A percentile compares a stretch with the other conserved stretches of the same genome.
phyloP scores from a whole-genome alignment of 2,113 vertebrate species.

The Theristicus caerulescens region DNA sequence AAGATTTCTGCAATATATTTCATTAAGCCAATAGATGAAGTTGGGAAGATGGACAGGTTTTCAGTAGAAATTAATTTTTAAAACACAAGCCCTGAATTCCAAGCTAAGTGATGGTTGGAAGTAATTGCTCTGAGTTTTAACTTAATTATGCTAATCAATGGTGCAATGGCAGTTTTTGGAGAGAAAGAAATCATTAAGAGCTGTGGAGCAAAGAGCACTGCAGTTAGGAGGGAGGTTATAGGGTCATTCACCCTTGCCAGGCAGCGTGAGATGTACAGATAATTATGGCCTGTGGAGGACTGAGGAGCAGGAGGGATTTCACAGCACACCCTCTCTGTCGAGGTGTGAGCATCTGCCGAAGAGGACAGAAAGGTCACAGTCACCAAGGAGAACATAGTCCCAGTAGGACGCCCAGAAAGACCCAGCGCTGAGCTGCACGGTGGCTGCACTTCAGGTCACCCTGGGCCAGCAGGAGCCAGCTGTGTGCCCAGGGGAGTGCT shows the following conservation, averaged over 20 bases:
- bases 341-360: background rate
- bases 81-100: background rate
- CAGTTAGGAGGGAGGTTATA: background rate
- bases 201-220: background rate
- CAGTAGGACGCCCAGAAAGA: background rate
- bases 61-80: background rate
- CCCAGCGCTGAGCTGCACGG: background rate
- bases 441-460: background rate
- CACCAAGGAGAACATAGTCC: background rate
- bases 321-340: fast-evolving
- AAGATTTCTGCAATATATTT: background rate
- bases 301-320: background rate
- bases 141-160: background rate
- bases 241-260: background rate
- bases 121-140: background rate
- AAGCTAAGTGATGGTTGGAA: background rate
- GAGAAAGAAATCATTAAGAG: background rate
- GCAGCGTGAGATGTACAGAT: background rate
- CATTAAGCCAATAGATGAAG: background rate
- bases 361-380: background rate
- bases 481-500: fast-evolving
- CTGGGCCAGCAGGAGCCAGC: background rate
- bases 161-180: background rate
- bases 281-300: background rate
- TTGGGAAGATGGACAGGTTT: background rate